Percentiles rank a stretch among this genome's conserved stretches.
Evolutionary conservation across 2,888 invertebrate genomes (phyloP).

Genomic region (Pyrrhia umbra): DNA sequence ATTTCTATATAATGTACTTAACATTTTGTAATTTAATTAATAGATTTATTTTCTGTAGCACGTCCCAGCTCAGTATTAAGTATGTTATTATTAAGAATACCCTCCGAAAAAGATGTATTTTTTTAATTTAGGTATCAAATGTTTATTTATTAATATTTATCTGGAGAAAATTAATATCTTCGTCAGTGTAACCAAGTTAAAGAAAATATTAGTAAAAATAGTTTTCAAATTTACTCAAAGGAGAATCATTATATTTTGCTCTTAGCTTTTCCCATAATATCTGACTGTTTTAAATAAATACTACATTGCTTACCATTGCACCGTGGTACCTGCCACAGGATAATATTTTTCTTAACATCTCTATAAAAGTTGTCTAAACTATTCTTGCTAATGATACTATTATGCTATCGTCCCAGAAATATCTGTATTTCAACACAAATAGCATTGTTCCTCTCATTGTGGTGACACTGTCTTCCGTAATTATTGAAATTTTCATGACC

Average conservation of each 20-base stretch:
- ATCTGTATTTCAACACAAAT: too few species aligned
- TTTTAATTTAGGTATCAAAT: conserved; percentile 14
- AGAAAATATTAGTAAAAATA: not conserved
- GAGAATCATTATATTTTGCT: not conserved
- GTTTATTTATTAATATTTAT: conserved; percentile 12
- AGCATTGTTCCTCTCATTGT: too few species aligned
- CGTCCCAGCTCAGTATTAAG: conserved; percentile 43
- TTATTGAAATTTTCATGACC: too few species aligned
- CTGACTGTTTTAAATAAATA: too few species aligned
- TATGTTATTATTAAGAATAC: conserved; percentile 28
- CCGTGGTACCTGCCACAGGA: too few species aligned
- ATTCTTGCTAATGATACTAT: too few species aligned
- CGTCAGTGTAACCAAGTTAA: conserved; percentile 3
- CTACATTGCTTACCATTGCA: too few species aligned
- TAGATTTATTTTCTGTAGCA: conserved; percentile 12
- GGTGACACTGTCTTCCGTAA: too few species aligned
- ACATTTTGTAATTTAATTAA: not conserved
- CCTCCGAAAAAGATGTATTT: conserved; percentile 46
- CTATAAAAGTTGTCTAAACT: too few species aligned
- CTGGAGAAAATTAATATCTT: conserved; percentile 27
- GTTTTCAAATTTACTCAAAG: not conserved
- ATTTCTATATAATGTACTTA: conserved; percentile 31
- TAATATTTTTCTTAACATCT: too few species aligned
- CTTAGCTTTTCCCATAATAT: too few species aligned
- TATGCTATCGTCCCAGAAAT: too few species aligned